Conservation (phyloP, 2,113 vertebrate genomes). For the Paradoxurus hermaphroditus region DNA sequence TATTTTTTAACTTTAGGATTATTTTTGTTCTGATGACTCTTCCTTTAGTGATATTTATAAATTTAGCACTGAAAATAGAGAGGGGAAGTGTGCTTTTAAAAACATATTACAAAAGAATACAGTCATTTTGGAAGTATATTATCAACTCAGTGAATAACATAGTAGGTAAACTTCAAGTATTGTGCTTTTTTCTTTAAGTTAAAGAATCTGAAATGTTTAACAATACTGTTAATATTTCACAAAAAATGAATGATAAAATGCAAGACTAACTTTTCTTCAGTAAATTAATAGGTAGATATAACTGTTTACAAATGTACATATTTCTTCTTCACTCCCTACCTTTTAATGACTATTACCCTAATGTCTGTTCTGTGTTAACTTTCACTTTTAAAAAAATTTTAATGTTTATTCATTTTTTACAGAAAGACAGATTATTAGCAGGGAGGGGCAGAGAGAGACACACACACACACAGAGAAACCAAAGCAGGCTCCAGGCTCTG, state of each 20-base stretch:
- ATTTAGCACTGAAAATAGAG: background rate
- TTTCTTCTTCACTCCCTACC: background rate
- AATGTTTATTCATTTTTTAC: too few species aligned
- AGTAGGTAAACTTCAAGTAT: background rate
- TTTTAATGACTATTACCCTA: background rate
- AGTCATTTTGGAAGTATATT: background rate
- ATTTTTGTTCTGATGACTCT: background rate
- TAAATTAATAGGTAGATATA: background rate
- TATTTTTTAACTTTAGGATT: background rate
- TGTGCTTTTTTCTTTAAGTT: background rate
- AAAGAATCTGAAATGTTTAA: background rate
- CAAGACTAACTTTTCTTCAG: background rate
- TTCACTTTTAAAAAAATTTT: background rate
- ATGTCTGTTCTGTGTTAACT: background rate
- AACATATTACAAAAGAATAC: background rate
- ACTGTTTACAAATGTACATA: background rate
- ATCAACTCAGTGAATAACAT: background rate
- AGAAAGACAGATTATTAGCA: too few species aligned
- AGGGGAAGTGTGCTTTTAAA: background rate
- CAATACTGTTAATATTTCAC: background rate
- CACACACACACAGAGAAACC: too few species aligned
- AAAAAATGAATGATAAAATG: background rate
- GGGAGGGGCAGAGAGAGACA: too few species aligned
- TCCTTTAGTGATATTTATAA: background rate
- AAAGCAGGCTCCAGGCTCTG: too few species aligned